These are phyloP conservation scores for Odontomyia ornata DNA, from an alignment of 2,888 invertebrate species.

Conservation along the genomic window DNA sequence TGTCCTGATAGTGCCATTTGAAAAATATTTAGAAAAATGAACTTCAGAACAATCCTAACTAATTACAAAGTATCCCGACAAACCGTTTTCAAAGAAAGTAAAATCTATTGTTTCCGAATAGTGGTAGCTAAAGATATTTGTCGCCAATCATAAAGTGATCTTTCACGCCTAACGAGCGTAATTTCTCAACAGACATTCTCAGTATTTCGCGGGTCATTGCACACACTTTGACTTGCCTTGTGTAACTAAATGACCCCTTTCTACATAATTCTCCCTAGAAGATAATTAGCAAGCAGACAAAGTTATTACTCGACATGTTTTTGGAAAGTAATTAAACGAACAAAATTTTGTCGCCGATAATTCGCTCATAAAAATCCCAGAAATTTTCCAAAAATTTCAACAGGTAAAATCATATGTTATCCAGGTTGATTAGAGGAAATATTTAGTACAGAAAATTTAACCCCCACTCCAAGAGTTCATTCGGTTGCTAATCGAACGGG, in stretches of 20 bases:
- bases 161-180: neutral
- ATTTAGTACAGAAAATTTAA: neutral
- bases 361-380: constrained; percentile 2
- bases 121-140: constrained; percentile 3
- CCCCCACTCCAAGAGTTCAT: neutral
- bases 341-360: neutral
- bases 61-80: no score
- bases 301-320: neutral
- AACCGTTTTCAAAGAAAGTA: no score
- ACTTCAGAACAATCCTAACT: neutral
- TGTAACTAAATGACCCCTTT: neutral
- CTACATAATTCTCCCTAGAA: neutral
- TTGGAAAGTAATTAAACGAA: neutral
- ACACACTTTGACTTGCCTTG: neutral
- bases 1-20: no score
- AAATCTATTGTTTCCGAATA: neutral
- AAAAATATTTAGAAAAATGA: no score
- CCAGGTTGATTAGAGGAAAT: neutral
- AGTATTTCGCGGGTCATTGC: neutral
- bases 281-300: neutral
- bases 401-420: neutral
- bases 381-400: no score
- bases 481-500: neutral
- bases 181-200: neutral
- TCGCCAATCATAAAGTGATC: neutral